phyloP scores from a whole-genome alignment of 2,797 vertebrate species.

The Silurus lanzhouensis region DNA sequence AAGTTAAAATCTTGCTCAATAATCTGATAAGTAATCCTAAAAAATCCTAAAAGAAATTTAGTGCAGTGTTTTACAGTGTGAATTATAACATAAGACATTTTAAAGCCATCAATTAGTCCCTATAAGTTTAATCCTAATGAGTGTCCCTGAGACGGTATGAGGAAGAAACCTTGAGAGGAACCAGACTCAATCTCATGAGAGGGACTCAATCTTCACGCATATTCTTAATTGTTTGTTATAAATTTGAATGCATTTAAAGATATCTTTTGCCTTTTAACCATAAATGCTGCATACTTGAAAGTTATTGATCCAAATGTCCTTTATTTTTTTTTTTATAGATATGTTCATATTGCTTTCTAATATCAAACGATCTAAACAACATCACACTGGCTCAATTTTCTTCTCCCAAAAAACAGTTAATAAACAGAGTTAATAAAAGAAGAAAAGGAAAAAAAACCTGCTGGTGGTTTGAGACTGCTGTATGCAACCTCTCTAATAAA shows the following conservation, averaged over 20 bases:
- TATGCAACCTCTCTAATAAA: conserved; percentile 19
- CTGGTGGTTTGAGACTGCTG: neutral
- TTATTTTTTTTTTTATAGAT: neutral
- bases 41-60: too few relatives aligned
- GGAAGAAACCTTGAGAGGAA: too few relatives aligned
- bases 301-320: neutral
- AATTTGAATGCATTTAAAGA: neutral
- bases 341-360: neutral
- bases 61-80: too few relatives aligned
- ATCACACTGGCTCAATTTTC: neutral
- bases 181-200: too few relatives aligned
- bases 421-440: conserved; percentile 14
- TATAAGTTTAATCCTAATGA: too few relatives aligned
- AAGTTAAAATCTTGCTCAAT: too few relatives aligned
- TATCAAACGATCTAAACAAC: neutral
- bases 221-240: neutral
- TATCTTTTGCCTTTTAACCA: neutral
- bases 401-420: conserved; percentile 3
- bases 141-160: too few relatives aligned
- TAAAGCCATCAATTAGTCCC: too few relatives aligned
- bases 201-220: neutral
- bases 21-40: too few relatives aligned
- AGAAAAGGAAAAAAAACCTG: neutral
- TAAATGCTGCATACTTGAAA: neutral
- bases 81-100: too few relatives aligned